Conservation (phyloP, 2,888 invertebrate genomes). For the Zele albiditarsus region DNA sequence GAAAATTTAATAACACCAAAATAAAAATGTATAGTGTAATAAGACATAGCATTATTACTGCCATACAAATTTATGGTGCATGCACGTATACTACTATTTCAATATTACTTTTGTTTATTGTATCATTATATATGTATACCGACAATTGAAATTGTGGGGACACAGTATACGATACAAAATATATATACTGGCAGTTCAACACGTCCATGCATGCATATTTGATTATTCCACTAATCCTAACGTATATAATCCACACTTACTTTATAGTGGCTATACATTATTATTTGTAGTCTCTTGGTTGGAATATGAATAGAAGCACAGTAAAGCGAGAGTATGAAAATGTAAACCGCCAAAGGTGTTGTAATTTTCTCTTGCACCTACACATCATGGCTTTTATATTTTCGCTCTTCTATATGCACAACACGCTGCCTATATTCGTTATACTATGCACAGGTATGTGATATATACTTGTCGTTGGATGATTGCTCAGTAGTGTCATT, state of each 20-base stretch:
- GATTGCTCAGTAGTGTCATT: background rate
- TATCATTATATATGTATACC: background rate
- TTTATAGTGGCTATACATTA: background rate
- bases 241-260: background rate
- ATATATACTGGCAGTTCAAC: background rate
- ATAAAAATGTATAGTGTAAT: constrained; percentile 12
- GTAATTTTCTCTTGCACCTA: constrained; percentile 6
- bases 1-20: constrained; percentile 4
- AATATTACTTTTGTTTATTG: background rate
- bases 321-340: background rate
- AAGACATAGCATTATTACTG: background rate
- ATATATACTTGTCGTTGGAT: background rate
- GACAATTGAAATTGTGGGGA: background rate
- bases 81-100: background rate
- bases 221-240: background rate
- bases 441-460: background rate
- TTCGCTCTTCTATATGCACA: background rate
- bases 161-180: background rate
- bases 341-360: background rate
- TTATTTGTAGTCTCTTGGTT: background rate
- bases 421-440: background rate
- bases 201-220: background rate
- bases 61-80: background rate
- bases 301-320: background rate
- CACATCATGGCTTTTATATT: background rate